phyloP scores from a whole-genome alignment of 2,797 vertebrate species.

The Parambassis ranga region DNA sequence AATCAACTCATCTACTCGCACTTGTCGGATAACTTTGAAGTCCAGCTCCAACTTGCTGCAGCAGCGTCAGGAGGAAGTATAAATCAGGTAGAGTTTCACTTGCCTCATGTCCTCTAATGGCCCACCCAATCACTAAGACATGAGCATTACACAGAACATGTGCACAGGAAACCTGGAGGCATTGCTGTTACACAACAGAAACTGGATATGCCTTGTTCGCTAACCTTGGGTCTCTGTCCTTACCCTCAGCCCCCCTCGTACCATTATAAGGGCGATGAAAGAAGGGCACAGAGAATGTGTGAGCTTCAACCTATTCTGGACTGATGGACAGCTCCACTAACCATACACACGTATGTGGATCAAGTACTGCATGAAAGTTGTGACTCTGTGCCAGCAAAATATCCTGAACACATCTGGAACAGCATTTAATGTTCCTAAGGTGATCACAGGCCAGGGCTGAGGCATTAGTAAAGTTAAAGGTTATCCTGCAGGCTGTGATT shows the following conservation, averaged over 20 bases:
- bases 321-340: constrained; percentile 2
- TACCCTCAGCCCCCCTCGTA: constrained; percentile 59
- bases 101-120: constrained; percentile 69
- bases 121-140: constrained; percentile 72
- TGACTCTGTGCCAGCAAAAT: constrained; percentile 13
- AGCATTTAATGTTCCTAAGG: constrained; percentile 71
- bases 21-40: constrained; percentile 52
- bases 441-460: constrained; percentile 66
- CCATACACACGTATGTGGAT: constrained; percentile 30
- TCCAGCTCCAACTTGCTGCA: constrained; percentile 43
- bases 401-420: constrained; percentile 78
- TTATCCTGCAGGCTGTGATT: constrained; percentile 57
- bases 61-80: constrained; percentile 53
- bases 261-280: constrained; percentile 70
- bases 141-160: constrained; percentile 71
- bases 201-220: constrained; percentile 75
- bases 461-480: constrained; percentile 26
- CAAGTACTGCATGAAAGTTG: constrained; percentile 12
- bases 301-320: constrained; percentile 55
- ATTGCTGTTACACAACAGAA: constrained; percentile 79
- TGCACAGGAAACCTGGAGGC: constrained; percentile 76
- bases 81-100: constrained; percentile 70
- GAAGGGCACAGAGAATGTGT: constrained; percentile 62
- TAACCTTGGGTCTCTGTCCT: constrained; percentile 74
- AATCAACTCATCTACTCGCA: constrained; percentile 14